A percentile compares a stretch with the other conserved stretches of the same genome.
Conservation (phyloP, 2,113 vertebrate genomes). For the Motacilla alba region DNA sequence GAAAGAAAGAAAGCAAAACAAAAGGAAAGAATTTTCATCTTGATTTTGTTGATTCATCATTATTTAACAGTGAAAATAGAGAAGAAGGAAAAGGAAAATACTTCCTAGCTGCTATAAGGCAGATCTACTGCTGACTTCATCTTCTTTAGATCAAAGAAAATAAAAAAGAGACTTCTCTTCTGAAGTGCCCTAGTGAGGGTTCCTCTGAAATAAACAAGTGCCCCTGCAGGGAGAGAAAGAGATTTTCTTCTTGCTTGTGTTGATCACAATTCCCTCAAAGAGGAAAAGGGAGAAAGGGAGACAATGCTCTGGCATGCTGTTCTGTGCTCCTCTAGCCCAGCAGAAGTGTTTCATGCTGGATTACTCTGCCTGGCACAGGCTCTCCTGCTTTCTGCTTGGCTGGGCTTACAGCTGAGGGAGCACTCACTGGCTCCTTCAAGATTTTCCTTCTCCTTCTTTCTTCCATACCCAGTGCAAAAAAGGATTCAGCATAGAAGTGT, state of each 20-base stretch:
- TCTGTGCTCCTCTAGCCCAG: background rate
- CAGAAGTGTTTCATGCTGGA: background rate
- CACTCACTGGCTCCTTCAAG: background rate
- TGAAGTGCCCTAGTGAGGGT: background rate
- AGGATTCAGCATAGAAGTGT: background rate
- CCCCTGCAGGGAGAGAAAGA: background rate
- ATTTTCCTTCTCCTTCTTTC: background rate
- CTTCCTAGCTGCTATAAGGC: background rate
- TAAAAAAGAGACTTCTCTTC: background rate
- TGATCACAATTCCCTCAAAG: background rate
- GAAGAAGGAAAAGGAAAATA: background rate
- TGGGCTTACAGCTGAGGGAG: background rate
- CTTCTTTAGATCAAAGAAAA: background rate
- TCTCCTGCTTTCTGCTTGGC: background rate
- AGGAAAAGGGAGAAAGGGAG: background rate
- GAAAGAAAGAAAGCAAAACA: background rate
- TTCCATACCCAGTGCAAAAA: background rate
- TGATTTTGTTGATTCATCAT: background rate
- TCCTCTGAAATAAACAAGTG: background rate
- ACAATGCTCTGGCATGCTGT: rapidly evolving
- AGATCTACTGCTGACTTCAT: background rate
- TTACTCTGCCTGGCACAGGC: too few species aligned
- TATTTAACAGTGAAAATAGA: background rate
- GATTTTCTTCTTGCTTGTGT: background rate
- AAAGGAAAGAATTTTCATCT: background rate